These are phyloP conservation scores for Xylophagus ater DNA, from an alignment of 2,888 invertebrate species.

Conservation along the genomic window DNA sequence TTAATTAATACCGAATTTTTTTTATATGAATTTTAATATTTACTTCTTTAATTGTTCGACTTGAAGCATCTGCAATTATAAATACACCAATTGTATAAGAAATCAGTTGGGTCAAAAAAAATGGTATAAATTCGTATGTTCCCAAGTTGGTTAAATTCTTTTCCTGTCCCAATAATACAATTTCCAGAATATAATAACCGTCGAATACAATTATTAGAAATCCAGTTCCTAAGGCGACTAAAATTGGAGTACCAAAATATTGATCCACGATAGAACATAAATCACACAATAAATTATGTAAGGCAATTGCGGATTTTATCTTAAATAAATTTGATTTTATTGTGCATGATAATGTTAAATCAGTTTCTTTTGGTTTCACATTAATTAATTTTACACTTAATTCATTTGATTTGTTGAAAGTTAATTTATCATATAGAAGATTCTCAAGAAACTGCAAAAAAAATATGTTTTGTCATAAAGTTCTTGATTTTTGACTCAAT, in stretches of 20 bases:
- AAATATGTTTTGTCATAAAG: too few relatives aligned
- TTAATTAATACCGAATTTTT: too few relatives aligned
- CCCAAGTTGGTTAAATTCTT: slow-evolving; percentile 14
- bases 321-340: too few relatives aligned
- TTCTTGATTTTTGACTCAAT: not conserved
- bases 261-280: slow-evolving; percentile 36
- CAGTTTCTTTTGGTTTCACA: too few relatives aligned
- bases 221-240: slow-evolving; percentile 36
- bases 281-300: slow-evolving; percentile 36
- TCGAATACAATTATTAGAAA: slow-evolving; percentile 38
- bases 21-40: slow-evolving; percentile 11
- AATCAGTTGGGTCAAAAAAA: slow-evolving; percentile 12
- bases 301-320: too few relatives aligned
- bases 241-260: slow-evolving; percentile 36
- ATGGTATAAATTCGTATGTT: slow-evolving; percentile 7
- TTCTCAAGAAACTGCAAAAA: too few relatives aligned
- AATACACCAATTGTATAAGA: slow-evolving; percentile 9
- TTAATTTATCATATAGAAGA: too few relatives aligned
- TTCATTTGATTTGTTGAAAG: too few relatives aligned
- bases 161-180: slow-evolving; percentile 28
- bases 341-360: too few relatives aligned
- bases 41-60: slow-evolving; percentile 6
- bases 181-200: slow-evolving; percentile 36
- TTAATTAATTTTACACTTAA: too few relatives aligned
- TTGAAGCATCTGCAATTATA: slow-evolving; percentile 7